These are phyloP conservation scores for Laothoe populi DNA, from an alignment of 2,888 invertebrate genomes.

Conservation along the genomic window DNA sequence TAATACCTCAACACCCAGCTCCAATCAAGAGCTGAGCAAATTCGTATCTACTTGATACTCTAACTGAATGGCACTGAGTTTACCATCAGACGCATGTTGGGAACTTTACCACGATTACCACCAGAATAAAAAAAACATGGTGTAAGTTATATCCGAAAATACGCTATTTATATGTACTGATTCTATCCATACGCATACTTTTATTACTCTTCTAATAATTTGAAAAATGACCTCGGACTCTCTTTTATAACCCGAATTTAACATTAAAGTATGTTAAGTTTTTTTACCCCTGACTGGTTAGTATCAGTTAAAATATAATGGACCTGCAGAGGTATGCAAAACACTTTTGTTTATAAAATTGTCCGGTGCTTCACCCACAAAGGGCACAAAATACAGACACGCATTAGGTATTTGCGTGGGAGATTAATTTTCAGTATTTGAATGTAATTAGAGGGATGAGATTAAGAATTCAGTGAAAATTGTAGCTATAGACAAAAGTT, in stretches of 20 bases:
- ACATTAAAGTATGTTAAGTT: background rate
- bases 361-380: background rate
- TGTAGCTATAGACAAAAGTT: background rate
- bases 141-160: background rate
- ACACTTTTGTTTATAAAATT: slow-evolving; percentile 14
- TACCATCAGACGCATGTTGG: too few species aligned
- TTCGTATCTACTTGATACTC: too few species aligned
- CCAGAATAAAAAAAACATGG: too few species aligned
- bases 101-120: too few species aligned
- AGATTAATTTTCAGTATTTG: background rate
- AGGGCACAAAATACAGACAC: background rate
- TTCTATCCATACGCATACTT: background rate
- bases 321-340: background rate
- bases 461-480: background rate
- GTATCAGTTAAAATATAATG: slow-evolving; percentile 6
- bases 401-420: background rate
- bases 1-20: too few species aligned
- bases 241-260: background rate
- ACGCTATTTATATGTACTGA: background rate
- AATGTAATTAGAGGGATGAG: background rate
- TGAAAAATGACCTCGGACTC: background rate
- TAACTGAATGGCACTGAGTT: too few species aligned
- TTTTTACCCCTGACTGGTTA: background rate
- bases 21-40: too few species aligned
- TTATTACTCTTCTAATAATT: background rate